Evolutionary conservation across 2,113 vertebrate species (phyloP).

Genomic region (Mus pahari): DNA sequence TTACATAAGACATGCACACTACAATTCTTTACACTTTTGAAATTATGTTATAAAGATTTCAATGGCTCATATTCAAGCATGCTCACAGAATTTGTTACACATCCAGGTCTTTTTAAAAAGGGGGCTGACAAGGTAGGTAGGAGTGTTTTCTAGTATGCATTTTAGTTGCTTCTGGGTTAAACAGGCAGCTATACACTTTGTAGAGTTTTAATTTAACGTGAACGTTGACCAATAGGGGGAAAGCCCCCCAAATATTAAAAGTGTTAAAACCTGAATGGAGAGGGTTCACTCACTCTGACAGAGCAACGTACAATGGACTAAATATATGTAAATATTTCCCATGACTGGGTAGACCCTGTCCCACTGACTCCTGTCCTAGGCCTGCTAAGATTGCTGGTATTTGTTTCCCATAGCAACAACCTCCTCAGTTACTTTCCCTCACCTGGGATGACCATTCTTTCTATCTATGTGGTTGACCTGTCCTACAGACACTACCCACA

Average conservation of each 20-base stretch:
- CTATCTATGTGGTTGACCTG: constrained; percentile 28
- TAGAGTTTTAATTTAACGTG: constrained; percentile 44
- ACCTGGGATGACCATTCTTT: constrained; percentile 7
- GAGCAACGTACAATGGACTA: neutral
- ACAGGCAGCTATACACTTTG: neutral
- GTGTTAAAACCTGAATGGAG: constrained; percentile 21
- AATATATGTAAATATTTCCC: constrained; percentile 25
- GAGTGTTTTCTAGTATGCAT: neutral
- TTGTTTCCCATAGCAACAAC: constrained; percentile 52
- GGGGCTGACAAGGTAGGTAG: neutral
- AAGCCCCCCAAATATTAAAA: neutral
- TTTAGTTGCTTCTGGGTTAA: constrained; percentile 49
- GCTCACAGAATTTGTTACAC: neutral
- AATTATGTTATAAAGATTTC: constrained; percentile 6
- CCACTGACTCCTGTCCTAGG: neutral
- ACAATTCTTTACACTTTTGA: constrained; percentile 20
- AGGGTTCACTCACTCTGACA: neutral
- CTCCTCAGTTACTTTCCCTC: constrained; percentile 4
- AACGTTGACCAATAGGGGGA: neutral
- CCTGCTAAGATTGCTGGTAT: neutral
- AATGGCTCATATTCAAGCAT: constrained; percentile 41
- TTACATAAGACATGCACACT: neutral
- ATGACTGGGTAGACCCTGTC: neutral
- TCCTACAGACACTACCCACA: neutral
- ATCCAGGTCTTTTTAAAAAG: constrained; percentile 36